These are phyloP conservation scores for Unio pictorum DNA, from an alignment of 2,888 invertebrate species.

Conservation along the genomic window DNA sequence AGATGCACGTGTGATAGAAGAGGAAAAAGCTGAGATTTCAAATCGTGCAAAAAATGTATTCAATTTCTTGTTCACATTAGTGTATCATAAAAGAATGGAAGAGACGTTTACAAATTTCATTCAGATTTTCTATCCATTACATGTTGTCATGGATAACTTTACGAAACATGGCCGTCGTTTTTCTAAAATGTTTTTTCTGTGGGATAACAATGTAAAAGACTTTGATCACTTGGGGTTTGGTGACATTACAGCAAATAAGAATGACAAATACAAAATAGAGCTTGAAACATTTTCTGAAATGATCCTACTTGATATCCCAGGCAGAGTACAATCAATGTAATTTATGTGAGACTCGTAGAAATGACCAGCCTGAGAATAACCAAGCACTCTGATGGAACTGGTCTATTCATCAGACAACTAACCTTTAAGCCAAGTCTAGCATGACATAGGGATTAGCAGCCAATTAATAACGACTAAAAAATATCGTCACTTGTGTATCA, in stretches of 20 bases:
- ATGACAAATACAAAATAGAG: conserved; percentile 7
- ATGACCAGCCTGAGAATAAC: background rate
- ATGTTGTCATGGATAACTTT: background rate
- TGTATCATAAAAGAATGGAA: background rate
- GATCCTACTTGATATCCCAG: conserved; percentile 8
- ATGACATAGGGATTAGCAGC: no score
- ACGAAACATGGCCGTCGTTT: background rate
- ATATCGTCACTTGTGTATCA: no score
- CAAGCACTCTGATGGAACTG: no score
- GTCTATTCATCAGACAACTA: no score
- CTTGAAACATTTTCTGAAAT: conserved; percentile 15
- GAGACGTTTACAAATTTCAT: background rate
- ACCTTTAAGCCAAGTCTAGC: no score
- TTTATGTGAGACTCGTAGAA: conserved; percentile 2
- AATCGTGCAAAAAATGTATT: background rate
- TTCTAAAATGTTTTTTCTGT: conserved; percentile 2
- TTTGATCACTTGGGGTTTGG: conserved; percentile 6
- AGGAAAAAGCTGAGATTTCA: conserved; percentile 1
- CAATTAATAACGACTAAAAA: no score
- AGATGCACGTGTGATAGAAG: background rate
- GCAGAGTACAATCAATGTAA: conserved; percentile 8
- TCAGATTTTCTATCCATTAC: background rate
- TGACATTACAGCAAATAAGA: conserved; percentile 7
- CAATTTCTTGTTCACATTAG: background rate
- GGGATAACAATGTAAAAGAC: conserved; percentile 7